Percentiles rank a stretch among this genome's conserved stretches.
Conservation (phyloP, 2,888 invertebrate genomes). For the Synergus japonicus region DNA sequence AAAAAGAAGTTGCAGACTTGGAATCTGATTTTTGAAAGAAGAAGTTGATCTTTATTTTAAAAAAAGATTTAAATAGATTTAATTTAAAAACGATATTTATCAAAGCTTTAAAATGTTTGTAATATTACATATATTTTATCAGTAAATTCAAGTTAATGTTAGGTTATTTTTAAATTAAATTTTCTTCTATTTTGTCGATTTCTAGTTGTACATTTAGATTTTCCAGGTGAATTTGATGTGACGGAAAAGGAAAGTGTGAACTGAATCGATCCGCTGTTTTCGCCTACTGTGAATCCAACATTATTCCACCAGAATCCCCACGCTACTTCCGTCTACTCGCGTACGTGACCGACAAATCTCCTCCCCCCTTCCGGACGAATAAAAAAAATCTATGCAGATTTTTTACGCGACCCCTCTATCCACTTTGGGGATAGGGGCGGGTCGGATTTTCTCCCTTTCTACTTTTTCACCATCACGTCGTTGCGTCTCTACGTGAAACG, state of each 20-base stretch:
- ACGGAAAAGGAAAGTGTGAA: conserved; percentile 28
- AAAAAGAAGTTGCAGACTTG: neutral
- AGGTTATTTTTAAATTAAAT: neutral
- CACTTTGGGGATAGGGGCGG: conserved; percentile 44
- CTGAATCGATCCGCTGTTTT: conserved; percentile 20
- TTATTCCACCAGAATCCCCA: conserved; percentile 43
- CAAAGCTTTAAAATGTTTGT: no score
- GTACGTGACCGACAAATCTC: conserved; percentile 58
- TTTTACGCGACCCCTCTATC: conserved; percentile 64
- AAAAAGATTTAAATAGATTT: no score
- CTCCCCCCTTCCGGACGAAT: conserved; percentile 49
- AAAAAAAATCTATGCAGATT: conserved; percentile 72
- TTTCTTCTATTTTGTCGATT: neutral
- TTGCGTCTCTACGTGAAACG: conserved; percentile 72
- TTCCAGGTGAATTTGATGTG: neutral
- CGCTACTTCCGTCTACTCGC: conserved; percentile 51
- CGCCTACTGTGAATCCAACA: conserved; percentile 34
- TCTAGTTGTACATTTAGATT: neutral
- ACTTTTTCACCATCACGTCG: conserved; percentile 71
- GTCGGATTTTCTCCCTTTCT: conserved; percentile 49
- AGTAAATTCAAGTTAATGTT: neutral
- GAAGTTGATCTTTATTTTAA: neutral
- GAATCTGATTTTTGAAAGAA: neutral
- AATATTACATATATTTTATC: neutral
- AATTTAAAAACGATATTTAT: no score